Percentiles rank a stretch among this genome's conserved stretches.
Conservation (phyloP, 2,888 invertebrate species). For the Nomada ferruginata region DNA sequence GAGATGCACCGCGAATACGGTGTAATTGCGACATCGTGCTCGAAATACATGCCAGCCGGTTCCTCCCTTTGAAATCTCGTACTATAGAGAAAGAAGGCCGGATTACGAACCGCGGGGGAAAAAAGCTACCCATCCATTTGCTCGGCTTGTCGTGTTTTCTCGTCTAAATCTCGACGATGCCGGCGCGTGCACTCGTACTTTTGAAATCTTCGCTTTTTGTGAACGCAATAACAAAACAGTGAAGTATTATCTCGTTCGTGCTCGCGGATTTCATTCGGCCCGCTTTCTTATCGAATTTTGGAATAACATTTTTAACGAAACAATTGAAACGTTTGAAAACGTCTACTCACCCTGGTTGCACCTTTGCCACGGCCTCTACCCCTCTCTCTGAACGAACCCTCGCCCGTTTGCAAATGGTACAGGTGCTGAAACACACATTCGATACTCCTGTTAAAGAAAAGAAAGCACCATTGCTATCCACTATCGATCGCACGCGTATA, state of each 20-base stretch:
- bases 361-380: slow-evolving; percentile 83
- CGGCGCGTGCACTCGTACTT: neutral
- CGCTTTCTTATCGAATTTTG: neutral
- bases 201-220: neutral
- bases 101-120: slow-evolving; percentile 25
- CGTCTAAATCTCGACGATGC: slow-evolving; percentile 24
- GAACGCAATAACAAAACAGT: neutral
- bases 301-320: neutral
- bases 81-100: neutral
- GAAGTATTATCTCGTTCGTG: neutral
- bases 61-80: slow-evolving; percentile 25
- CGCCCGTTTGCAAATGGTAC: slow-evolving; percentile 83
- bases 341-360: slow-evolving; percentile 81
- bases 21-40: slow-evolving; percentile 19
- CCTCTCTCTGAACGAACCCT: slow-evolving; percentile 82
- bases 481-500: neutral
- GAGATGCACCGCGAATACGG: slow-evolving; percentile 6
- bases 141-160: neutral
- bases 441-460: slow-evolving; percentile 28
- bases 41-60: slow-evolving; percentile 13
- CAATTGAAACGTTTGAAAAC: neutral
- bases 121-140: slow-evolving; percentile 17
- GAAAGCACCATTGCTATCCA: neutral
- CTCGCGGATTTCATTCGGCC: neutral
- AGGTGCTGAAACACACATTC: slow-evolving; percentile 80